Evolutionary conservation across 2,113 vertebrate species (phyloP).

Genomic region (Lynx canadensis): DNA sequence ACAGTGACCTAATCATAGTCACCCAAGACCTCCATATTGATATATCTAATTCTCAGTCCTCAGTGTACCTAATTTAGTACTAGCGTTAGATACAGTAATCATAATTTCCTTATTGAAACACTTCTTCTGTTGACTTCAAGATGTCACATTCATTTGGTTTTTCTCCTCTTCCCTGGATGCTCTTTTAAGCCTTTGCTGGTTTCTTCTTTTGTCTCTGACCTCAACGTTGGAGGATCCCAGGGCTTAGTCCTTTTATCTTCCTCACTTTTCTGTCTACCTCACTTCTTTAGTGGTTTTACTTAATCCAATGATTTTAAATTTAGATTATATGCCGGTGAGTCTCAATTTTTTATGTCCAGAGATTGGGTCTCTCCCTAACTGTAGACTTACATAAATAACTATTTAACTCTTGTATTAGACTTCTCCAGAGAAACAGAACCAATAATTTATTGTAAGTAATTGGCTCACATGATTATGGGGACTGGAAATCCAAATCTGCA

Average conservation of each 20-base stretch:
- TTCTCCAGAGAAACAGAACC: background rate
- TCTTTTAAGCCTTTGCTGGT: background rate
- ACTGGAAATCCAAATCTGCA: background rate
- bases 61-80: background rate
- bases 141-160: background rate
- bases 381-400: background rate
- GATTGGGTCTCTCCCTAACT: background rate
- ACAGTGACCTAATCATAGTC: background rate
- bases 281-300: background rate
- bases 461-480: background rate
- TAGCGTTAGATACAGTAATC: background rate
- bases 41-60: background rate
- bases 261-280: background rate
- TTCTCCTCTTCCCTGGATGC: background rate
- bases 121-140: background rate
- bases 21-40: background rate
- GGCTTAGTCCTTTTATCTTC: background rate
- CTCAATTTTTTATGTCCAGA: background rate
- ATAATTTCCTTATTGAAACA: background rate
- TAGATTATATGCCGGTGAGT: background rate
- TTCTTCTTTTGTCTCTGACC: background rate
- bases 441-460: background rate
- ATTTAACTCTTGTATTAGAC: background rate
- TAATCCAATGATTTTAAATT: background rate
- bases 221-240: background rate